A percentile compares a stretch with the other conserved stretches of the same genome.
These are phyloP conservation scores for Pseudocheirus occidentalis DNA, from an alignment of 2,797 vertebrate species.

Conservation along the genomic window DNA sequence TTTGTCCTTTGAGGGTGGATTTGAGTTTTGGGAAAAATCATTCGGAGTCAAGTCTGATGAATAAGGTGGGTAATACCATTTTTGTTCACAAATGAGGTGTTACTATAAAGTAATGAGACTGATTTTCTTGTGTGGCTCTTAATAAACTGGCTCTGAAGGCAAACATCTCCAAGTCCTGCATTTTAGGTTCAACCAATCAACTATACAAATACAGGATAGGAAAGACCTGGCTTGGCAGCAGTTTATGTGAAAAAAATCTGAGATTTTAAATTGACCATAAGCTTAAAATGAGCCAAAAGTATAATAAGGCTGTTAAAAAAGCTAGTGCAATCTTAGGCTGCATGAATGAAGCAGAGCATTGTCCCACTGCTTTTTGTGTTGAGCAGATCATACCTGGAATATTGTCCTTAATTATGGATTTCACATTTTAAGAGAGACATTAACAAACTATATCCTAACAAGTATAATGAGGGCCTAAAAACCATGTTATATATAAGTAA, in stretches of 20 bases:
- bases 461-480: background rate
- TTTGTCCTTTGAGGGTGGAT: slow-evolving; percentile 3
- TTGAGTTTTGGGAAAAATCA: slow-evolving; percentile 15
- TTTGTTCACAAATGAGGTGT: background rate
- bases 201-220: background rate
- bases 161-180: slow-evolving; percentile 3
- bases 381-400: background rate
- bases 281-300: background rate
- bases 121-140: slow-evolving; percentile 5
- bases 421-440: background rate
- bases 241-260: background rate
- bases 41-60: background rate
- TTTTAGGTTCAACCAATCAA: background rate
- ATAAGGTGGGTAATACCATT: slow-evolving; percentile 8
- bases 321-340: background rate
- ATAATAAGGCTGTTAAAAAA: background rate
- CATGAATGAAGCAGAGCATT: background rate
- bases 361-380: too few relatives aligned
- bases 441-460: background rate
- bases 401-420: background rate
- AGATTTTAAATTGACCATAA: background rate
- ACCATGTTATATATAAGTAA: background rate
- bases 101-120: slow-evolving; percentile 11
- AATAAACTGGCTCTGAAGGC: background rate
- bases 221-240: slow-evolving; percentile 13